Conservation (phyloP, 2,113 vertebrate species). For the Litocranius walleri region DNA sequence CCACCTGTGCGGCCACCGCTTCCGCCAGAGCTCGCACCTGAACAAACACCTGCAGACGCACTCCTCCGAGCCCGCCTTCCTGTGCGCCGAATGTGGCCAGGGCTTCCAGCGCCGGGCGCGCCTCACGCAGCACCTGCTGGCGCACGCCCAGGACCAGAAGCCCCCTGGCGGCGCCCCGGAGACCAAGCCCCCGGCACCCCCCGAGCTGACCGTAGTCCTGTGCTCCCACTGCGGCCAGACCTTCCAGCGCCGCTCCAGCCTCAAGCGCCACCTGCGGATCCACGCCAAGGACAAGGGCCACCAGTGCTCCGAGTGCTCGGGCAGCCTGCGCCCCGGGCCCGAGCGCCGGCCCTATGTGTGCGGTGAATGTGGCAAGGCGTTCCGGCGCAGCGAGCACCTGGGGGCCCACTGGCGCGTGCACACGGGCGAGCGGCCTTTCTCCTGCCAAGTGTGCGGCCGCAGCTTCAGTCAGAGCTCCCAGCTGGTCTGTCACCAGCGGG, state of each 20-base stretch:
- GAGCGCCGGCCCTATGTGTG: conserved; percentile 77
- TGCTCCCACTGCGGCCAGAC: conserved; percentile 69
- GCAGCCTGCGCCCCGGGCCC: background rate
- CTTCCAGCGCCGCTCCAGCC: conserved; percentile 67
- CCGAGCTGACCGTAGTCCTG: background rate
- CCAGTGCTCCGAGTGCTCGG: background rate
- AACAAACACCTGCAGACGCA: conserved; percentile 69
- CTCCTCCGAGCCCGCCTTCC: conserved; percentile 48
- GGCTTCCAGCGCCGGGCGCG: conserved; percentile 66
- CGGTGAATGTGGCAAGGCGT: conserved; percentile 83
- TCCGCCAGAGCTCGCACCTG: conserved; percentile 68
- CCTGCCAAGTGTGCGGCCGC: conserved; percentile 69
- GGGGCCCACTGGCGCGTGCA: conserved; percentile 83
- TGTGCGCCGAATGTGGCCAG: conserved; percentile 62
- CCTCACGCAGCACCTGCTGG: conserved; percentile 65
- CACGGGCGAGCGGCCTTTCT: conserved; percentile 77
- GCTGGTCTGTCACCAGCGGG: conserved; percentile 67
- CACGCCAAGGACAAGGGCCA: conserved; percentile 49
- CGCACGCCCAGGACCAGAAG: conserved; percentile 5
- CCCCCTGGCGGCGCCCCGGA: background rate
- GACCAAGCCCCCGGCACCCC: background rate
- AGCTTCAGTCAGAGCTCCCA: conserved; percentile 73
- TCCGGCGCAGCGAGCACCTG: conserved; percentile 83
- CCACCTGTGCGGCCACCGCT: conserved; percentile 64
- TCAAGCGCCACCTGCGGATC: conserved; percentile 65